Conservation (phyloP, 2,113 vertebrate species). For the Nicator chloris region DNA sequence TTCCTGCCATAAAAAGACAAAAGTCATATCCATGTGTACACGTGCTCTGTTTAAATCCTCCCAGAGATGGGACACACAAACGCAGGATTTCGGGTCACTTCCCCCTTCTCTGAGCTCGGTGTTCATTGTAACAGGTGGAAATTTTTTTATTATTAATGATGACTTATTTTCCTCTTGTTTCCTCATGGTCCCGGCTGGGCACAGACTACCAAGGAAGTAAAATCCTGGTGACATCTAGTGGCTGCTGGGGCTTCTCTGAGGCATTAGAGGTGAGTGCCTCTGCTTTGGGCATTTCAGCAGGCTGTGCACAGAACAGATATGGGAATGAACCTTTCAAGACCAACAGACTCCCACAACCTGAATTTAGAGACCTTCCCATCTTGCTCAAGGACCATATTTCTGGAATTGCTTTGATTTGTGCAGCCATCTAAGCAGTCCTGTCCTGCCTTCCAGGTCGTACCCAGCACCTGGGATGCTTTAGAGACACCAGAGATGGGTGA, state of each 20-base stretch:
- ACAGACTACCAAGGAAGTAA: not conserved
- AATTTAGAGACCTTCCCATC: not conserved
- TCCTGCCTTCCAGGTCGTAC: not conserved
- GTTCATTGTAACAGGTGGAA: not conserved
- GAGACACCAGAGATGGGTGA: not conserved
- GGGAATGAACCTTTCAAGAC: not conserved
- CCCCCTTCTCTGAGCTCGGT: not conserved
- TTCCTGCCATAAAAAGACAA: not conserved
- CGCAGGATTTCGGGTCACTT: not conserved
- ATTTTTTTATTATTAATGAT: not conserved
- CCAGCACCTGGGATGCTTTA: not conserved
- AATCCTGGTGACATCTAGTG: constrained; percentile 59
- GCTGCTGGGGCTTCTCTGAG: not conserved
- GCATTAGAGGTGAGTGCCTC: not conserved
- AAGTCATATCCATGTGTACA: fast-evolving
- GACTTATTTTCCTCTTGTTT: not conserved
- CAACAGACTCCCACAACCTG: not conserved
- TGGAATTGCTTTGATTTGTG: not conserved
- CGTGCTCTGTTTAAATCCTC: not conserved
- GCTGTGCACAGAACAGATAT: not conserved
- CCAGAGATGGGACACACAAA: not conserved
- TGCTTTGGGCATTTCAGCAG: not conserved
- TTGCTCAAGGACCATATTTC: not conserved
- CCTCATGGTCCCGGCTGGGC: fast-evolving
- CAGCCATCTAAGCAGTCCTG: not conserved